Evolutionary conservation across 2,113 vertebrate species (phyloP), one percentile per base, ranked within the genome.

Genomic region (Thunnus maccoyii): DNA sequence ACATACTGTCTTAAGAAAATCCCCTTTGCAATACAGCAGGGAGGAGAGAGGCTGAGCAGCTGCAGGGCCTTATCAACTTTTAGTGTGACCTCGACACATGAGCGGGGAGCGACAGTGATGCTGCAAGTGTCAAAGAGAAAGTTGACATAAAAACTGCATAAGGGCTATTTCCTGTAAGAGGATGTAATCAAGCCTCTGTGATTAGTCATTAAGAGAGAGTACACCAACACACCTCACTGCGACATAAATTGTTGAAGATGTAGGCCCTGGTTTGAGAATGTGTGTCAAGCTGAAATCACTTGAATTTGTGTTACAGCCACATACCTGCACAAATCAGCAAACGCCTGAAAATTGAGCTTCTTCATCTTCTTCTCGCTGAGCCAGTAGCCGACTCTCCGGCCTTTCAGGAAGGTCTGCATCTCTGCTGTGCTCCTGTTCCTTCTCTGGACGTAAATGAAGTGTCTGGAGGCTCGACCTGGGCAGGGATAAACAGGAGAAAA

Each of bases 361-460:
- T 97, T 98, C 93, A 97, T 97, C 90, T 99, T 99, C 95, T 99
- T 99, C 90, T 99, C 98, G 84, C 97, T 99, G 94, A 99, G 96
- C 98, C 98, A 99, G 93, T 98, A 99, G 77, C 97, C 98, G 79
- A 99, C 97, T 83, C 97, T 91, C 88, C 97, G 97, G 88, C 98
- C 97, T 90, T 96, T 96, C 85, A 99, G 92, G 85, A 99, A 99
- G 78, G 98, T 99, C 96, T 99, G 97, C 97, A 99, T 99, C 91
- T 94, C 77, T 69, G 65, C 84, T 27, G 80, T 64, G 82, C 84
- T 72, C 72, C 88, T 69, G 68, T 41, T 65, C 54, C 69, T 47
- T 46, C 60, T 50, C 71, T 74, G 54, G 78, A 63, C 76, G 64
- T 74, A 50, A 88, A 86, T 15, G 72, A 65, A 81, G 89, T 58